Conservation (phyloP, 2,797 vertebrate genomes). For the Apodemus agrarius region DNA sequence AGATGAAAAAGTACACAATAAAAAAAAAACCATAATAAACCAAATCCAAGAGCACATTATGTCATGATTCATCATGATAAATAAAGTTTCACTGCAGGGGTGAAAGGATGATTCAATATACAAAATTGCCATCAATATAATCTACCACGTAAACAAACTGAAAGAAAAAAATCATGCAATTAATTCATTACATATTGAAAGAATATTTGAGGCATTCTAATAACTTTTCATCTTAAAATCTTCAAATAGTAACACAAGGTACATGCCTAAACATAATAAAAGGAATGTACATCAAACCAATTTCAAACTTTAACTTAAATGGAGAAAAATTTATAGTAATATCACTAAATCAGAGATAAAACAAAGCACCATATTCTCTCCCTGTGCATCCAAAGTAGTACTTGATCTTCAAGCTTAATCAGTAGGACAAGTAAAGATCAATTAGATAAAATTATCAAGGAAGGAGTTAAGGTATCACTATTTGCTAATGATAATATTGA, state of each 20-base stretch:
- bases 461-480: no score
- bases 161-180: not conserved
- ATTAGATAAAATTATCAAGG: no score
- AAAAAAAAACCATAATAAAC: no score
- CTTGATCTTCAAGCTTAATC: no score
- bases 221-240: not conserved
- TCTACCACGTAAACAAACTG: no score
- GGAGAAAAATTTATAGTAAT: not conserved
- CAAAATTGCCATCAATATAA: not conserved
- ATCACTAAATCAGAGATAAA: no score
- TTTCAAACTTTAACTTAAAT: not conserved
- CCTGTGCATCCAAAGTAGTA: no score
- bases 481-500: no score
- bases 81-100: not conserved
- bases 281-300: not conserved
- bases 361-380: no score
- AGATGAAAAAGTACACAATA: not conserved
- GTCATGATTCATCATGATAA: not conserved
- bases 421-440: no score
- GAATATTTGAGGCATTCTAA: not conserved
- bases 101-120: not conserved
- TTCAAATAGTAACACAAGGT: not conserved
- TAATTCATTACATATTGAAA: not conserved
- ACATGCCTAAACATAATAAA: not conserved
- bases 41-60: not conserved